These are phyloP conservation scores for Drosophila kepulauana DNA, from an alignment of 1,140 invertebrate genomes.

Conservation along the genomic window DNA sequence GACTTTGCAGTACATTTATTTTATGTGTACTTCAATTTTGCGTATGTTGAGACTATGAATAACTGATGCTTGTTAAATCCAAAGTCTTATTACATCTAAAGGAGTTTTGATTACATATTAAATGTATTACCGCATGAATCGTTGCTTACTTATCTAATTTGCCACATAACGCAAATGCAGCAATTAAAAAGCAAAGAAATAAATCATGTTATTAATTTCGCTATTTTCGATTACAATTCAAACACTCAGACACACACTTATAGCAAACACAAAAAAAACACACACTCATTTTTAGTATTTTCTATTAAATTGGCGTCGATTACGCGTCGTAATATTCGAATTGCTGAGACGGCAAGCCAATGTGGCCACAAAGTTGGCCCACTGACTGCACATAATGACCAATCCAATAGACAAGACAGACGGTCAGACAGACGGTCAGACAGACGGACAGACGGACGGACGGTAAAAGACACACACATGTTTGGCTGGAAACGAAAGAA, in stretches of 20 bases:
- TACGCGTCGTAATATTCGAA: conserved; percentile 65
- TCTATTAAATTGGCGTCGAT: conserved; percentile 75
- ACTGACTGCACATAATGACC: conserved; percentile 77
- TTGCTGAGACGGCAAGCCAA: conserved; percentile 48
- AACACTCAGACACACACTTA: conserved; percentile 39
- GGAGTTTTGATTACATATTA: conserved; percentile 41
- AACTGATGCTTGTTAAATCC: too few species aligned
- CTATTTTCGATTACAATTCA: conserved; percentile 70
- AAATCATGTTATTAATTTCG: conserved; percentile 63
- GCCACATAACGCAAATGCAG: conserved; percentile 57
- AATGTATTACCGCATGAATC: conserved; percentile 38
- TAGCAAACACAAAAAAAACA: background rate
- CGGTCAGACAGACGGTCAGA: background rate
- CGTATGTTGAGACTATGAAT: too few species aligned
- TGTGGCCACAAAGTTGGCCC: conserved; percentile 69
- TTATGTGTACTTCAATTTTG: too few species aligned
- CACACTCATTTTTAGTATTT: conserved; percentile 63
- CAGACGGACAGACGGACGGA: background rate
- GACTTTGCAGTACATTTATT: too few species aligned
- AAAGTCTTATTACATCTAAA: background rate
- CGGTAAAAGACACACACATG: conserved; percentile 20
- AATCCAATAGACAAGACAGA: conserved; percentile 22
- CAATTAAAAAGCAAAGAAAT: conserved; percentile 61
- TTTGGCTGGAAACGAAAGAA: conserved; percentile 39
- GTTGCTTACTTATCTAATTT: conserved; percentile 60